Percentiles rank a stretch among this genome's conserved stretches.
These are phyloP conservation scores for Podocnemis expansa DNA, from an alignment of 2,113 vertebrate species.

Conservation along the genomic window DNA sequence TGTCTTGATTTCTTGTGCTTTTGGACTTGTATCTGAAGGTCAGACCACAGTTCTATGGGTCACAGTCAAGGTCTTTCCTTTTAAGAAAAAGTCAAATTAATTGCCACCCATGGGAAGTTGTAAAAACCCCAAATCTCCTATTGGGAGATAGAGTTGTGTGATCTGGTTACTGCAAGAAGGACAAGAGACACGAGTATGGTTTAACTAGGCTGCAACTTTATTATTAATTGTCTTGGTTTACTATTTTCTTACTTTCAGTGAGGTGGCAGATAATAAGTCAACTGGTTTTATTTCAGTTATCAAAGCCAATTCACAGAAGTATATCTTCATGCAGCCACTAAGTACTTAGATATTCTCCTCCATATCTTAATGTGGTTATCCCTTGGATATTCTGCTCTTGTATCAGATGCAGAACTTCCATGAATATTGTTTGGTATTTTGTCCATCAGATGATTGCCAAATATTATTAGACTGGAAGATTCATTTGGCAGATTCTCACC, in stretches of 20 bases:
- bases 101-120: not conserved
- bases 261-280: not conserved
- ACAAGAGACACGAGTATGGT: not conserved
- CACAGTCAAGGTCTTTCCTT: slow-evolving; percentile 35
- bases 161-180: not conserved
- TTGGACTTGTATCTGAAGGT: slow-evolving; percentile 60
- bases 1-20: slow-evolving; percentile 40
- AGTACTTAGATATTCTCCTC: not conserved
- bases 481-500: too few relatives aligned
- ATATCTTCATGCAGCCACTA: not conserved
- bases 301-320: not conserved
- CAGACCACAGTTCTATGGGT: slow-evolving; percentile 29
- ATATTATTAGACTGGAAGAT: not conserved
- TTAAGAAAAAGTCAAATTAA: slow-evolving; percentile 44
- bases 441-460: not conserved
- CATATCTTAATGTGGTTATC: too few relatives aligned
- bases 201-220: not conserved
- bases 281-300: not conserved
- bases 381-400: not conserved
- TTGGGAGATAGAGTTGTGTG: not conserved
- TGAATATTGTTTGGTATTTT: not conserved
- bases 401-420: not conserved
- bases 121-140: not conserved
- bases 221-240: not conserved
- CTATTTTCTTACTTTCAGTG: too few relatives aligned